Base-by-base conservation (phyloP, 2,113 vertebrate genomes). In the Corydoras sp. region DNA sequence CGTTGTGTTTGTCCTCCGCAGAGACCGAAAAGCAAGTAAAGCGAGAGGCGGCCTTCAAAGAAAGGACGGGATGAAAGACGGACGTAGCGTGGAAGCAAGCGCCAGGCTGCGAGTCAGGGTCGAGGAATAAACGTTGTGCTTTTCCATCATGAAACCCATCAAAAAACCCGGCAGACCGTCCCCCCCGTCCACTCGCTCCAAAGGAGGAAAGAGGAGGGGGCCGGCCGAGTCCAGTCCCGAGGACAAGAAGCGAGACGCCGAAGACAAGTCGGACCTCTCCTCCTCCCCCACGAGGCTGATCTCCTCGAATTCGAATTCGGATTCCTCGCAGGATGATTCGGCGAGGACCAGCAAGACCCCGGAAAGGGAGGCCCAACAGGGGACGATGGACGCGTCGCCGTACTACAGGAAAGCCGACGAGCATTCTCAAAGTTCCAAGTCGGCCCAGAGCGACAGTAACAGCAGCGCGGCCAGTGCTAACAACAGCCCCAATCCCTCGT, bases 141-240 rank as follows among this genome's bases (percentile, higher is more conserved):
- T 73, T 78, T 83, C 81, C 83, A 80, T 84, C 81, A 96, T 95
- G 93, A 96, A 94, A 84, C 91, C 93, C 12, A 86, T 91, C 82
- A 95, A 92, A 82, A 95, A 90, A 76, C 89, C 76, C 81, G 89
- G 82, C 54, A 87, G 84, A 62, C 86, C 85, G 77, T 88, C 90
- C 31, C 92, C 93, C 30, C 92, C 89, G 12, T 91, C 91, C 68
- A 92, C 92, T 9, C 86, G 94, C 71, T 88, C 91, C 75, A 94
- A 95, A 80, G 91, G 91, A 69, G 87, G 88, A 67, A 93, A 92
- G 79, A 89, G 88, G 5, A 86, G 85, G 0, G 87, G 84, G 9
- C 76, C n/a, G 0, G 81, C 80, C 6, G 88, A 89, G 15, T 62
- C 68, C 43, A 69, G 72, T 64, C 67, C 79, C 2, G 88, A 89